These are phyloP conservation scores for Streblospio benedicti DNA, from an alignment of 1,140 invertebrate species.

Conservation along the genomic window DNA sequence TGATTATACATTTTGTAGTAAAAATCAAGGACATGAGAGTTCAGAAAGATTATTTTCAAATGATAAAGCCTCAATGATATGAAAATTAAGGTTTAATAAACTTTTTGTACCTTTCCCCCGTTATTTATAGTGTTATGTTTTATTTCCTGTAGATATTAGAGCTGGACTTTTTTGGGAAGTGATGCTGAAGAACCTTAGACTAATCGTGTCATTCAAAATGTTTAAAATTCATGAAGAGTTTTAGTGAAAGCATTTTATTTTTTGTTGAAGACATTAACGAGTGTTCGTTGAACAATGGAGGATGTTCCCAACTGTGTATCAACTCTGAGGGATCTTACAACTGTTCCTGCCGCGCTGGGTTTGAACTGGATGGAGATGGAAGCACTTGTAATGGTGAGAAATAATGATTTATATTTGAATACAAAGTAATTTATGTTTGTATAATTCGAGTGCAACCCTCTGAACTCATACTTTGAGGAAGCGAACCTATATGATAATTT, in stretches of 20 bases:
- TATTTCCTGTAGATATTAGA: no score
- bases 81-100: neutral
- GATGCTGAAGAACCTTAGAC: no score
- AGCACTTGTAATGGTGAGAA: slow-evolving; percentile 1
- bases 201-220: no score
- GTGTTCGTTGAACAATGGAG: slow-evolving; percentile 12
- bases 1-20: neutral
- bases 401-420: no score
- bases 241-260: neutral
- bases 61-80: neutral
- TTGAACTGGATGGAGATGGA: neutral
- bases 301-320: slow-evolving; percentile 22
- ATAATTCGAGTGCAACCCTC: no score
- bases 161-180: no score
- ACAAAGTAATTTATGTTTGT: no score
- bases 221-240: neutral
- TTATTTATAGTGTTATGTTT: neutral
- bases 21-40: neutral
- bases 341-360: neutral
- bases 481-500: no score
- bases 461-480: no score
- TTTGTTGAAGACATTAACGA: slow-evolving; percentile 26
- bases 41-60: neutral
- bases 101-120: neutral
- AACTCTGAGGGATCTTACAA: slow-evolving; percentile 20